These are phyloP conservation scores for Urocolius indicus DNA, from an alignment of 2,113 vertebrate genomes.

Conservation along the genomic window DNA sequence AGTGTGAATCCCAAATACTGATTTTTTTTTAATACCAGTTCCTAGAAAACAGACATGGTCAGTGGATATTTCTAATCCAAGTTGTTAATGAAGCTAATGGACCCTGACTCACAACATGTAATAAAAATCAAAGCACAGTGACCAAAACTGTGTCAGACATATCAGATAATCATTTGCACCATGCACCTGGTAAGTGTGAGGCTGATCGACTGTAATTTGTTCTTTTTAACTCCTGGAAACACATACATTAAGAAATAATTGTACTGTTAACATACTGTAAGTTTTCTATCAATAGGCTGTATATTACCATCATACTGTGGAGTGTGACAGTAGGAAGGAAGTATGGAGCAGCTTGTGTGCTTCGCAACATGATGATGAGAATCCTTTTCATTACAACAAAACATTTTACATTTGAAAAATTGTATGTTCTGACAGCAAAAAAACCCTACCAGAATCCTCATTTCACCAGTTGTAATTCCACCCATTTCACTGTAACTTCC, in stretches of 20 bases:
- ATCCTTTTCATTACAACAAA: not conserved
- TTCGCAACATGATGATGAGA: not conserved
- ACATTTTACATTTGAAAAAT: not conserved
- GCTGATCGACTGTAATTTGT: not conserved
- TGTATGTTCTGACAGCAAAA: not conserved
- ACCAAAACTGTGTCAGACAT: not conserved
- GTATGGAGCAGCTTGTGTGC: not conserved
- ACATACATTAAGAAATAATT: not conserved
- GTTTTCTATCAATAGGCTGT: not conserved
- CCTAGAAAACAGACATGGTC: not conserved
- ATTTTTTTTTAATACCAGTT: not conserved
- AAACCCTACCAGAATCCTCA: not conserved
- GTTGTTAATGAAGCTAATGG: not conserved
- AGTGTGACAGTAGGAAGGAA: not conserved
- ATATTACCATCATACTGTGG: not conserved
- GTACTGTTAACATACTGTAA: not conserved
- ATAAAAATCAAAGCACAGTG: not conserved
- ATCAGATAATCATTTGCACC: not conserved
- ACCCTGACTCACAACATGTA: not conserved
- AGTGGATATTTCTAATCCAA: not conserved
- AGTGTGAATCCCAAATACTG: not conserved
- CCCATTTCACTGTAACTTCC: not conserved
- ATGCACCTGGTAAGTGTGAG: not conserved
- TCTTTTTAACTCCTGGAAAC: not conserved
- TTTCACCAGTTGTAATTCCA: not conserved